Evolutionary conservation across 2,888 invertebrate species (phyloP), one percentile per base, ranked within the genome.

Genomic region (Torymus aiolomorphi): DNA sequence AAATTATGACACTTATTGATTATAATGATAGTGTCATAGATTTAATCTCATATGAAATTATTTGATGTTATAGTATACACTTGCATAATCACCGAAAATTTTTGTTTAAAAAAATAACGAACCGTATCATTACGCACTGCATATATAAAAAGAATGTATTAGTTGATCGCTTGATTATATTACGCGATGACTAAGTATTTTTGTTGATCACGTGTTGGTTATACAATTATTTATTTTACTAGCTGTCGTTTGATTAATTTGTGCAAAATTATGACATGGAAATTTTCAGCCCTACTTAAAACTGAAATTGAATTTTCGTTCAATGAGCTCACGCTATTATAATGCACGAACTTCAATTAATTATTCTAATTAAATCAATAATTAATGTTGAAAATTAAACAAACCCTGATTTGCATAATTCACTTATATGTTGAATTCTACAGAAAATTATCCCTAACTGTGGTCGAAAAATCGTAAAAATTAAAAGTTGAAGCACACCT

Each of bases 231-330:
- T 16, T n/a, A 65, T 49, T 61, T 49, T 49, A 12, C 54, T 31
- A 61, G 51, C 12, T 71, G 71, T 71, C 71, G 5, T 56, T 52
- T 65, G 70, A 65, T 77, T 77, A 71, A 77, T 71, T 71, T 13
- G 24, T 63, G 57, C 57, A 57, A 59, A 71, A 77, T 71, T 61
- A n/a, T 49, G 4, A n/a, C 49, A 20, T 49, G 11, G n/a, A 8
- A 11, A 63, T 63, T 54, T 61, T 20, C 24, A 24, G n/a, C 20
- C 16, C 31, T 56, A 12, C 16, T 54, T 49, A 4, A 54, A n/a
- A 56, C 14, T 13, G 12, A 14, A 54, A 52, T 73, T 62, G 16
- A 73, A 73, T 73, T 63, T 31, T 73, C 54, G 13, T 73, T 63
- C 54, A 56, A 56, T 56, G 56, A 65, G 20, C 18, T 49, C 42